These are phyloP conservation scores for Dynastes tityus DNA, from an alignment of 2,888 invertebrate genomes.

Conservation along the genomic window DNA sequence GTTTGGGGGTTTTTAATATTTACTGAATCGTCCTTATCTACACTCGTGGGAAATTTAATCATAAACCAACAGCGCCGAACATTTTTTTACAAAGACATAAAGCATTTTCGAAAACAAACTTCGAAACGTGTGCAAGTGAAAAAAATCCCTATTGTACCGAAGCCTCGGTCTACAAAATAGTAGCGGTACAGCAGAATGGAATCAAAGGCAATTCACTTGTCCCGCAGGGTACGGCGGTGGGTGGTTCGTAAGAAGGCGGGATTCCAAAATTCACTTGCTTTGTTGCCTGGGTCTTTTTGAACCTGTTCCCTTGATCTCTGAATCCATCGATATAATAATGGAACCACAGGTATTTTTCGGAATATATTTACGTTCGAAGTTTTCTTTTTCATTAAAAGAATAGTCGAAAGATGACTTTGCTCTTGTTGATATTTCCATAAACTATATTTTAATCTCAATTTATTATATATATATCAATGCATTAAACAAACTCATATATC, in stretches of 20 bases:
- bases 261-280: slow-evolving; percentile 45
- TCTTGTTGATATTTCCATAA: neutral
- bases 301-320: slow-evolving; percentile 31
- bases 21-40: slow-evolving; percentile 1
- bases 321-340: slow-evolving; percentile 33
- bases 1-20: too few relatives aligned
- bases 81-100: slow-evolving; percentile 18
- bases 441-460: neutral
- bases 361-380: slow-evolving; percentile 8
- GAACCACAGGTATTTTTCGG: slow-evolving; percentile 40
- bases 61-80: slow-evolving; percentile 11
- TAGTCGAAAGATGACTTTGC: slow-evolving; percentile 11
- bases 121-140: neutral
- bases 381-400: slow-evolving; percentile 15
- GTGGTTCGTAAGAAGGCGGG: slow-evolving; percentile 37
- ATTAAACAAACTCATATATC: too few relatives aligned
- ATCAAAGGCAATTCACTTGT: slow-evolving; percentile 38
- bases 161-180: neutral
- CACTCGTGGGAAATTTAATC: slow-evolving; percentile 35
- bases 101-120: slow-evolving; percentile 5
- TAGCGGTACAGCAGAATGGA: slow-evolving; percentile 16
- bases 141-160: slow-evolving; percentile 11
- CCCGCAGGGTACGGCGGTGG: slow-evolving; percentile 22
- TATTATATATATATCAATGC: neutral
- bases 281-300: slow-evolving; percentile 17